These are phyloP conservation scores for Neosalanx taihuensis DNA, from an alignment of 2,797 vertebrate species.

Conservation along the genomic window DNA sequence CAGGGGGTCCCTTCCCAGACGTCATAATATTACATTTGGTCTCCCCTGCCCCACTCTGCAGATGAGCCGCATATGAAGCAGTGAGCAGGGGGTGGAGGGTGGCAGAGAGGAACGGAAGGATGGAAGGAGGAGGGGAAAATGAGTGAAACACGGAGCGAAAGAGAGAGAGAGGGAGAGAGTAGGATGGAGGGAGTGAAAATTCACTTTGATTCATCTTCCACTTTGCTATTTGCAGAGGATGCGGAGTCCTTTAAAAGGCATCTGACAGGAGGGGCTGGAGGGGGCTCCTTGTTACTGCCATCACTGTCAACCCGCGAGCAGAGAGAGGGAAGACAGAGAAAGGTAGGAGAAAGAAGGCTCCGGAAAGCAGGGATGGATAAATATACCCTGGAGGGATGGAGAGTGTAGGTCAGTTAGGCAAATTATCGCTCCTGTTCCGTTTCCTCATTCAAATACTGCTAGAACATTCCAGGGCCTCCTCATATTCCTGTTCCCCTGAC, in stretches of 20 bases:
- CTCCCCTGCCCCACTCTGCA: conserved; percentile 24
- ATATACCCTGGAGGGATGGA: neutral
- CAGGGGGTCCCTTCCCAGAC: conserved; percentile 28
- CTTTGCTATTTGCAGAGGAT: conserved; percentile 15
- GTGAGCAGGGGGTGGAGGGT: neutral
- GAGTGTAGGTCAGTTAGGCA: neutral
- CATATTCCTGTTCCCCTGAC: neutral
- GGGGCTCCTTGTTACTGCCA: conserved; percentile 48
- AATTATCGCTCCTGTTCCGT: neutral
- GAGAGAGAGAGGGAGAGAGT: conserved; percentile 9
- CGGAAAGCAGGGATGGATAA: neutral
- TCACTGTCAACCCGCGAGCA: conserved; percentile 40
- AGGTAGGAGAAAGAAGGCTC: conserved; percentile 1
- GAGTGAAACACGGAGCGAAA: too few relatives aligned
- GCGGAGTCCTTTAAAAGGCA: conserved; percentile 27
- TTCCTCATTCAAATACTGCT: neutral
- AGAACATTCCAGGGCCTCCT: neutral
- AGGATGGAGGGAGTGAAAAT: conserved; percentile 2
- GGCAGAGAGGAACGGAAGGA: neutral
- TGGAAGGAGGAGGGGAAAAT: neutral
- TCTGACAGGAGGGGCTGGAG: conserved; percentile 30
- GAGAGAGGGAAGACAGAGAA: conserved; percentile 12
- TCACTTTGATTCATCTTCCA: conserved; percentile 29
- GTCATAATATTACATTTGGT: conserved; percentile 35
- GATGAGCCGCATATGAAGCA: conserved; percentile 32